A percentile compares a stretch with the other conserved stretches of the same genome.
phyloP scores from a whole-genome alignment of 2,797 vertebrate genomes.

The Lagorchestes hirsutus region DNA sequence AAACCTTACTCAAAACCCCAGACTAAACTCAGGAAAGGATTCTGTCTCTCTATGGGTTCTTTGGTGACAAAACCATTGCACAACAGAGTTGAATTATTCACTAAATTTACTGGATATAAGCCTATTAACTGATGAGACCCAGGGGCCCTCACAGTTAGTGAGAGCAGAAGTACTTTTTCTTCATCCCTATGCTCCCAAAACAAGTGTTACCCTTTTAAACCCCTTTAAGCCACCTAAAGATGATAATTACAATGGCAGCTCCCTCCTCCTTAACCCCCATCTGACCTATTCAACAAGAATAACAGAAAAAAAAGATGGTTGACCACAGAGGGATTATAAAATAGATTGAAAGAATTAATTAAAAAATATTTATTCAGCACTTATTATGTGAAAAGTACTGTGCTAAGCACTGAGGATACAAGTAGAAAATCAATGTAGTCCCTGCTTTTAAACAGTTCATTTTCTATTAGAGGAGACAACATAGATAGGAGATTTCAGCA shows the following conservation, averaged over 20 bases:
- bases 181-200: neutral
- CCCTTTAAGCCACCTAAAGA: too few species aligned
- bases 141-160: neutral
- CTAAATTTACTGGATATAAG: neutral
- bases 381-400: neutral
- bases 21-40: neutral
- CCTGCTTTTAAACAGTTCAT: neutral
- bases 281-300: neutral
- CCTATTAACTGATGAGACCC: neutral
- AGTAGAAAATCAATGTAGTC: neutral
- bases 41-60: neutral
- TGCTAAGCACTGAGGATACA: neutral
- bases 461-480: neutral
- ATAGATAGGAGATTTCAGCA: neutral
- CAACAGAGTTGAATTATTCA: neutral
- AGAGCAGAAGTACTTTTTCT: neutral
- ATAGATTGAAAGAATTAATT: neutral
- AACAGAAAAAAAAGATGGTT: neutral
- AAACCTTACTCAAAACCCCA: neutral
- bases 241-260: neutral
- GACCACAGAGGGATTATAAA: neutral
- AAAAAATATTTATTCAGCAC: neutral
- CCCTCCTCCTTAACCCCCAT: neutral
- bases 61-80: neutral
- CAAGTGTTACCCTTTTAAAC: neutral